Percentiles rank a stretch among this genome's conserved stretches.
Evolutionary conservation across 2,888 invertebrate genomes (phyloP).

Genomic region (Thysanoteuthis rhombus): DNA sequence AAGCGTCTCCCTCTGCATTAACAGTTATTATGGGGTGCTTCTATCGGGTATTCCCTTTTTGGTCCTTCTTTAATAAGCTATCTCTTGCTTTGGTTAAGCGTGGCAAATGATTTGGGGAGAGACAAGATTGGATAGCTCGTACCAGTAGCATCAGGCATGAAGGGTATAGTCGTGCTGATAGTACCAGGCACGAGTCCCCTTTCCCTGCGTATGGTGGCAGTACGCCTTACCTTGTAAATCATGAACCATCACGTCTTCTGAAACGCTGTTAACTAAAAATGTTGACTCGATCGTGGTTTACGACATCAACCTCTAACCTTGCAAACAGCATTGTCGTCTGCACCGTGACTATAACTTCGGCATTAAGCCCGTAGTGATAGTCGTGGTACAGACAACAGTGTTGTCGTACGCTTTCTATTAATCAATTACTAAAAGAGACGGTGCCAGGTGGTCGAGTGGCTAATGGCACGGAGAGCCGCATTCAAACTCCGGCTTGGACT

Average conservation of each 20-base stretch:
- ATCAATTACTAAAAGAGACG: too few species aligned
- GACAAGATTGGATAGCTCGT: neutral
- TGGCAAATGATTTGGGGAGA: neutral
- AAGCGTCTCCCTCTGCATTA: too few species aligned
- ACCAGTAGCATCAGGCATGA: neutral
- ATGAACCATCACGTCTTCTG: neutral
- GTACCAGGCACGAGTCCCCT: neutral
- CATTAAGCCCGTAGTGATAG: neutral
- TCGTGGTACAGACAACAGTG: too few species aligned
- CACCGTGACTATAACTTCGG: neutral
- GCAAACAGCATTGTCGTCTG: neutral
- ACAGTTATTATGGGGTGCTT: neutral
- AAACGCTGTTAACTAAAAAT: neutral
- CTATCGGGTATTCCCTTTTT: neutral
- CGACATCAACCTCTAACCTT: neutral
- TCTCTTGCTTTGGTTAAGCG: too few species aligned
- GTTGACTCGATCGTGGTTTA: neutral
- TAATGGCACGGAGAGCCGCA: too few species aligned
- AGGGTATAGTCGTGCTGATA: too few species aligned
- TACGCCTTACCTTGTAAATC: neutral
- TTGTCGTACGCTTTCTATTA: too few species aligned
- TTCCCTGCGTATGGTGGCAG: neutral
- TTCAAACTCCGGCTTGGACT: too few species aligned
- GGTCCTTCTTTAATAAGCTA: neutral
- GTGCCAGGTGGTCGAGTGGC: too few species aligned